Conservation (phyloP, 2,797 vertebrate species). For the Arremon brunneinucha region DNA sequence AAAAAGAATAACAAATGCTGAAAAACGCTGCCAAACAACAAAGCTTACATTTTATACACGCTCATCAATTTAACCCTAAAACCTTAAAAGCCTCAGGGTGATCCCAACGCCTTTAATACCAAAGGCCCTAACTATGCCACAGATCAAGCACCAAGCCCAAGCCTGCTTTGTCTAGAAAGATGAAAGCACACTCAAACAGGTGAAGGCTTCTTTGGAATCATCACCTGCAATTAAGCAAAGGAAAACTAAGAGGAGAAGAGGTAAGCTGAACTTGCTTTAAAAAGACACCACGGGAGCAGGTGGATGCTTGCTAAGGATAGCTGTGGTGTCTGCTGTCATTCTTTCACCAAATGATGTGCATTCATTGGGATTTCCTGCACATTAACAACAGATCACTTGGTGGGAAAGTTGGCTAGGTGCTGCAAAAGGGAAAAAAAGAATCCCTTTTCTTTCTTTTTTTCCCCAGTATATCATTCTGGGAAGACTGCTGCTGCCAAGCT, state of each 20-base stretch:
- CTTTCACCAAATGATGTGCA: constrained; percentile 47
- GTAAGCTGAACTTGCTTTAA: constrained; percentile 70
- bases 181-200: constrained; percentile 75
- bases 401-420: constrained; percentile 31
- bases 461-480: background rate
- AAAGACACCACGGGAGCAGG: constrained; percentile 71
- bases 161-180: constrained; percentile 78
- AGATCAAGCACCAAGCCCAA: constrained; percentile 76
- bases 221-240: constrained; percentile 80
- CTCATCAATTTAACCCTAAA: constrained; percentile 77
- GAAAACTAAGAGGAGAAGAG: constrained; percentile 71
- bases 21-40: constrained; percentile 77
- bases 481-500: background rate
- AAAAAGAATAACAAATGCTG: constrained; percentile 71
- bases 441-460: background rate
- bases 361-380: constrained; percentile 50
- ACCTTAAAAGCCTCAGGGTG: constrained; percentile 75
- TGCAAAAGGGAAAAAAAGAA: background rate
- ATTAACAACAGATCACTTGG: constrained; percentile 27
- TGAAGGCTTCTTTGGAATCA: constrained; percentile 77
- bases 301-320: constrained; percentile 66
- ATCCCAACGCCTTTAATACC: constrained; percentile 76
- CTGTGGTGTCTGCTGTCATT: constrained; percentile 60
- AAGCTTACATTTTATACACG: constrained; percentile 76
- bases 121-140: constrained; percentile 68